Evolutionary conservation across 2,113 vertebrate species (phyloP).

Genomic region (Megaceryle maxima): DNA sequence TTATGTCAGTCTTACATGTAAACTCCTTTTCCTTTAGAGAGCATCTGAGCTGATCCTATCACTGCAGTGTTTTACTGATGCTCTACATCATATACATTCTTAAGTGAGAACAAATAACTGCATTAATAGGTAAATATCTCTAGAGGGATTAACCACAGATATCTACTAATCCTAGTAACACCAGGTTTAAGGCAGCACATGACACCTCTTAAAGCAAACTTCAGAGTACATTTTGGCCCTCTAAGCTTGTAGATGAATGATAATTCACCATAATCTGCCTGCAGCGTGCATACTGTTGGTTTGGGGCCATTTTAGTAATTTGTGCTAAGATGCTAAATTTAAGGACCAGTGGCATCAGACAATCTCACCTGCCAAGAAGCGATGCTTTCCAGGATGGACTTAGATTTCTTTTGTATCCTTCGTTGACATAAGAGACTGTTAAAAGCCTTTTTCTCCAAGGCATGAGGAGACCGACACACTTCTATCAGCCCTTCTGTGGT

Average conservation of each 20-base stretch:
- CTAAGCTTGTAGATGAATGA: neutral
- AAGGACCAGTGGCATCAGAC: neutral
- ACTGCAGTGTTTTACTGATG: neutral
- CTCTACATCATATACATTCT: neutral
- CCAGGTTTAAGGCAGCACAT: neutral
- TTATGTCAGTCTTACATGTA: neutral
- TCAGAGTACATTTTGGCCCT: neutral
- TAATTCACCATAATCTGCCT: neutral
- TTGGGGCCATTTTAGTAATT: neutral
- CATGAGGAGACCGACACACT: neutral
- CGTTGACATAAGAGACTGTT: neutral
- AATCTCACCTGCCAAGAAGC: neutral
- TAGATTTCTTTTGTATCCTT: neutral
- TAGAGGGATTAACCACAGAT: neutral
- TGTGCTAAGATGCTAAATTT: neutral
- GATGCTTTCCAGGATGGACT: neutral
- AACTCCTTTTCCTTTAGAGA: neutral
- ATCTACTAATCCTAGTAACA: slow-evolving; percentile 9
- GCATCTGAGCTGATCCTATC: neutral
- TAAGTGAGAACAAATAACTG: neutral
- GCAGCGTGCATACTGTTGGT: neutral
- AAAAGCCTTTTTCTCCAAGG: neutral
- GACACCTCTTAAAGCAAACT: neutral
- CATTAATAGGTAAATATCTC: neutral
- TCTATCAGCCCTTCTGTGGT: neutral